Base-by-base conservation (phyloP, 2,113 vertebrate species). In the Forbesichthys agassizii region DNA sequence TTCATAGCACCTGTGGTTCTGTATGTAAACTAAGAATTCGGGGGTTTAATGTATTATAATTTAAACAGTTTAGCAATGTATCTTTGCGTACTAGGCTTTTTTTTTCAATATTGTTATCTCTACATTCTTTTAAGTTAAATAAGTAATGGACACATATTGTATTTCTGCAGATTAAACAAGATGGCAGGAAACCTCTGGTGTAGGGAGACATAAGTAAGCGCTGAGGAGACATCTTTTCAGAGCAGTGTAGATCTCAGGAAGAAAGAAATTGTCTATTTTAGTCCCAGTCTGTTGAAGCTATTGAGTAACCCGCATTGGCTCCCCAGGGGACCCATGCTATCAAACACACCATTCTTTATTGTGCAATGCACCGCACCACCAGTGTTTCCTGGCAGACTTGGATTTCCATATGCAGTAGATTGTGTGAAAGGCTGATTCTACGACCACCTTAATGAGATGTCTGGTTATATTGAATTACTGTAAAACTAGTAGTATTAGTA, bases 291-390 rank as follows among this genome's bases (percentile, higher is more conserved):
- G 89, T 89, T 91, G 86, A 73, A 87, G 77, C 75, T 89, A 77
- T 91, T 92, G 90, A 73, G 89, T 87, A 92, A 93, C 85, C 83
- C 79, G 77, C 71, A 84, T 81, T 75, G 85, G 83, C 81, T 84
- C 81, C 83, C 88, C 79, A 65, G 76, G 84, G 90, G 77, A 86
- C 83, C 13, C 36, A 52, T 52, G 66, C 68, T 82, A 81, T 79
- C 78, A 79, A 83, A 71, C 83, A 66, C 66, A 61, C 74, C 84
- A 73, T 77, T 69, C 79, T 75, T 73, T 58, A 83, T 88, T 89
- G 84, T 86, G 83, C 86, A 92, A 92, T 84, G 59, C 65, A 65
- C 61, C 78, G 59, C 65, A 65, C 59, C 78, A 70, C 71, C 71
- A 80, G 80, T 74, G 81, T 86, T 90, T 89, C 74, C 77, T 83